Evolutionary conservation across 2,888 invertebrate species (phyloP).

Genomic region (Eulithis testata): DNA sequence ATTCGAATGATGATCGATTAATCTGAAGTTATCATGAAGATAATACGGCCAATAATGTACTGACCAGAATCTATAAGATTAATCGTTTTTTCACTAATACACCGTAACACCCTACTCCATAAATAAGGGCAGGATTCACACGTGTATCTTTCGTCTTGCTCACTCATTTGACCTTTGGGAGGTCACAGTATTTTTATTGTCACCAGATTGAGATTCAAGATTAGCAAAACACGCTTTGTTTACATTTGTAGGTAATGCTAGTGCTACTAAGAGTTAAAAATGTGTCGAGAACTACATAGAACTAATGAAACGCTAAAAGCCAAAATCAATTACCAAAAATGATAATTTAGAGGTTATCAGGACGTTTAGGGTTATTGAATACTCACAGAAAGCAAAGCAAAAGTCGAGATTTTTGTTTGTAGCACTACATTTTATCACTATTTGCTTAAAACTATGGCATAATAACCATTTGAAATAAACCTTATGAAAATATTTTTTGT

Average conservation of each 20-base stretch:
- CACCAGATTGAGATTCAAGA: constrained; percentile 1
- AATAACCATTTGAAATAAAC: constrained; percentile 17
- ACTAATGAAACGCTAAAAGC: neutral
- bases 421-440: constrained; percentile 37
- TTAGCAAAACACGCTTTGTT: constrained; percentile 4
- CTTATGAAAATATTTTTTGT: constrained; percentile 56
- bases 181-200: constrained; percentile 33
- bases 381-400: constrained; percentile 42
- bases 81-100: constrained; percentile 12
- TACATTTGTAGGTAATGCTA: neutral
- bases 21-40: neutral
- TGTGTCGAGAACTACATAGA: neutral
- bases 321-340: constrained; percentile 13
- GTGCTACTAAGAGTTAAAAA: neutral
- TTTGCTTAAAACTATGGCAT: constrained; percentile 11
- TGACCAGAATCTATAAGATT: constrained; percentile 9
- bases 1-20: neutral
- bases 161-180: constrained; percentile 36
- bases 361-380: neutral
- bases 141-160: constrained; percentile 34
- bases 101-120: constrained; percentile 18
- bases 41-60: constrained; percentile 4
- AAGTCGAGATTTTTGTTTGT: constrained; percentile 9
- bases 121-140: constrained; percentile 31
- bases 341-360: constrained; percentile 35